Conservation (phyloP, 1,140 invertebrate genomes). For the Carcinoscorpius rotundicauda region DNA sequence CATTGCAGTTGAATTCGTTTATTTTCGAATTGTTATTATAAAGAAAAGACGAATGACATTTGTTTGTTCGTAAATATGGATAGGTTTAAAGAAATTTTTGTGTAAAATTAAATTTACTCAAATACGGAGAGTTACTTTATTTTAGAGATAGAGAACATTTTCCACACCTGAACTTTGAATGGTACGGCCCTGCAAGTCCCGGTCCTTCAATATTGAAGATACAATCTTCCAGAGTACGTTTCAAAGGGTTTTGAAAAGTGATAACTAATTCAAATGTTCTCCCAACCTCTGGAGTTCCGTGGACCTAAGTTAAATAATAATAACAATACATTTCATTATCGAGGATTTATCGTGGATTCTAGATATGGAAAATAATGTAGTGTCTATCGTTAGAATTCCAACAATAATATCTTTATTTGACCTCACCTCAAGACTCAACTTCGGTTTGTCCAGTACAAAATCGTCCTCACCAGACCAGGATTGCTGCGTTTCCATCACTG, state of each 20-base stretch:
- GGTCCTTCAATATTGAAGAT: conserved; percentile 65
- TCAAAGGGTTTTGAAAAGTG: conserved; percentile 69
- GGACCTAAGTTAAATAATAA: conserved; percentile 21
- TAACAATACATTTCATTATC: not conserved
- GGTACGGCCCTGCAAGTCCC: conserved; percentile 49
- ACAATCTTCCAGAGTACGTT: conserved; percentile 55
- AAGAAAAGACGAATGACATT: no score
- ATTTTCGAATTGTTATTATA: no score
- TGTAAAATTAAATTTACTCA: no score
- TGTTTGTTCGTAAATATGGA: no score
- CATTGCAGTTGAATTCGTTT: no score
- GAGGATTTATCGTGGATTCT: not conserved
- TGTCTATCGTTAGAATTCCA: no score
- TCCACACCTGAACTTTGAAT: no score
- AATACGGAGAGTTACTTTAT: no score
- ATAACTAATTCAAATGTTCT: conserved; percentile 50
- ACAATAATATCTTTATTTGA: not conserved
- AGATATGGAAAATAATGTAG: no score
- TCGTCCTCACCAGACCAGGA: conserved; percentile 84
- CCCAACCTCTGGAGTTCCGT: conserved; percentile 45
- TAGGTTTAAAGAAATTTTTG: no score
- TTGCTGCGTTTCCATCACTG: conserved; percentile 66
- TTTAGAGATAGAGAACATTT: no score
- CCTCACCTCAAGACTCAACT: conserved; percentile 40
- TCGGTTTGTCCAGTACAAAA: conserved; percentile 69